Percentiles rank a stretch among this genome's conserved stretches.
Evolutionary conservation across 2,888 invertebrate genomes (phyloP).

Genomic region (Aspidiotus rigidus): DNA sequence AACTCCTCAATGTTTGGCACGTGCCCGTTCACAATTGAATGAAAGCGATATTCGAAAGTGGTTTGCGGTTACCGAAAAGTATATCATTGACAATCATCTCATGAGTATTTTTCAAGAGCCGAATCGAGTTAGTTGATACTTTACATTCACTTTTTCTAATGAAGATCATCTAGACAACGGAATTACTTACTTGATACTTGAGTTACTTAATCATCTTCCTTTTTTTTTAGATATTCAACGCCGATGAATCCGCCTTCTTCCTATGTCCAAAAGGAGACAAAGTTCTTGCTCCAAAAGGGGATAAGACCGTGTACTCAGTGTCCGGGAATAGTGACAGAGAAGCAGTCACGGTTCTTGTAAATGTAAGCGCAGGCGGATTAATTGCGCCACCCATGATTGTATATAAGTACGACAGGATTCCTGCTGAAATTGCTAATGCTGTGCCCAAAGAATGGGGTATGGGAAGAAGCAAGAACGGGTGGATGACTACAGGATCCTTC

Average conservation of each 20-base stretch:
- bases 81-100: constrained; percentile 1
- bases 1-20: neutral
- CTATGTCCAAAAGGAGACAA: neutral
- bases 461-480: constrained; percentile 36
- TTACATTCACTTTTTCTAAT: neutral
- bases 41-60: constrained; percentile 1
- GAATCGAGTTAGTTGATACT: neutral
- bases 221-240: constrained; percentile 3
- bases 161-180: too few relatives aligned
- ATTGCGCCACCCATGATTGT: constrained; percentile 37
- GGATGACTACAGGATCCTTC: constrained; percentile 37
- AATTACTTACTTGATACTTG: too few relatives aligned
- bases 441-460: constrained; percentile 36
- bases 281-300: constrained; percentile 5
- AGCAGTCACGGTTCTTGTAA: constrained; percentile 3
- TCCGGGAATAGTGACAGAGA: constrained; percentile 16
- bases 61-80: constrained; percentile 9
- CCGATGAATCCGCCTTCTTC: constrained; percentile 19
- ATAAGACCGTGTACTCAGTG: constrained; percentile 8
- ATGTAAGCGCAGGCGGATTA: constrained; percentile 39
- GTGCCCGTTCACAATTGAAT: neutral
- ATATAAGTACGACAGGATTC: constrained; percentile 36
- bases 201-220: neutral
- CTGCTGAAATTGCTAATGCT: constrained; percentile 35
- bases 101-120: neutral